Evolutionary conservation across 2,797 vertebrate genomes (phyloP), one percentile per base, ranked within the genome.

Genomic region (Gallinago nigripennis): DNA sequence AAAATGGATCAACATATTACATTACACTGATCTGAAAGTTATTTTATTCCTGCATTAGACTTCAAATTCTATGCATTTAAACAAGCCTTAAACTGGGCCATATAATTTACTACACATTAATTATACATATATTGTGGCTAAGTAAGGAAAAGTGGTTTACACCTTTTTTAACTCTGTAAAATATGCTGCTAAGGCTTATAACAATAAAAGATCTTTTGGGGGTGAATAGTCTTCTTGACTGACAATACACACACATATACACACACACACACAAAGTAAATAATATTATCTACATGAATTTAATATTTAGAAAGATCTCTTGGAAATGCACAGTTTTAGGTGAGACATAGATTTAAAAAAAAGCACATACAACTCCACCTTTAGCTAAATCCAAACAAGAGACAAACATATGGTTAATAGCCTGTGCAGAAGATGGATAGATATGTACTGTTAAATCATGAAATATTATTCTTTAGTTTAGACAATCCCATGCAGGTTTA

Each of bases 51-150:
- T 96, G 95, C 96, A 97, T 97, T 97, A 95, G 81, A 91, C 98
- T 97, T 97, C 97, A 92, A 97, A 98, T 97, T 96, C 98, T 97
- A 98, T 98, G 98, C 98, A 98, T 98, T 98, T 98, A 98, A 98
- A 98, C 98, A 98, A 98, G 98, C 98, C 91, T 98, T 98, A 98
- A 98, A 95, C 97, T 73, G 92, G 93, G 82, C 92, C 83, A 64
- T 97, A 95, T 98, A 98, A 98, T 98, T 97, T 97, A 97, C 97
- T 97, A 83, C 83, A 70, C 97, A 98, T 98, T 98, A 98, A 98
- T 98, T 98, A 98, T 97, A 98, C 97, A 98, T 97, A 92, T 85
- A 25, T 12, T 69, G 72, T 84, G 95, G 86, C 92, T 91, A 95
- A 97, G 94, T 97, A 94, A 94, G 93, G 70, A 94, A 92, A 97